Conservation (phyloP, 2,797 vertebrate genomes). For the Lagorchestes hirsutus region DNA sequence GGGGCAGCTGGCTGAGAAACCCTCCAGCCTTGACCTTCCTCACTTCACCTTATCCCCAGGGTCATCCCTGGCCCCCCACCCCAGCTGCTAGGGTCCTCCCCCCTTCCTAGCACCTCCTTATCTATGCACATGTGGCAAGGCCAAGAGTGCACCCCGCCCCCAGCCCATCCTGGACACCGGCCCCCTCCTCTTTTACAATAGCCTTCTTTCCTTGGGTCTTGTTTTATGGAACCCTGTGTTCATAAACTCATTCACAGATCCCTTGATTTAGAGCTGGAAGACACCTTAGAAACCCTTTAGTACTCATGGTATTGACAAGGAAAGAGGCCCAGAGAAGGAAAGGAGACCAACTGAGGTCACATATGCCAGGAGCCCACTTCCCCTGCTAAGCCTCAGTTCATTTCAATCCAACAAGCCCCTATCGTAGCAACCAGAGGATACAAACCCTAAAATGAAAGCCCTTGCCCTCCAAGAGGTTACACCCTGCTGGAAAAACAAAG, state of each 20-base stretch:
- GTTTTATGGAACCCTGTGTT: background rate
- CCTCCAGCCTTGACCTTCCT: background rate
- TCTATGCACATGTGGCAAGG: background rate
- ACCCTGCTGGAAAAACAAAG: background rate
- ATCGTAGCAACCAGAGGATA: background rate
- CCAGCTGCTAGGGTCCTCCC: background rate
- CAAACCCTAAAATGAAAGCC: background rate
- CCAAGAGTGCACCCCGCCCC: background rate
- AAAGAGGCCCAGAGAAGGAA: background rate
- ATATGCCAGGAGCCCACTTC: background rate
- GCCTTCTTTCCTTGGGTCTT: background rate
- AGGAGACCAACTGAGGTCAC: background rate
- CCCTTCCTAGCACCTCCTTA: background rate
- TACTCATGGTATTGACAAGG: background rate
- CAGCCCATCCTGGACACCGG: background rate
- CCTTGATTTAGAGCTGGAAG: background rate
- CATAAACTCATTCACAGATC: too few relatives aligned
- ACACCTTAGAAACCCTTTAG: background rate
- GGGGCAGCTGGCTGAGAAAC: background rate
- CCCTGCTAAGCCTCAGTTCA: background rate
- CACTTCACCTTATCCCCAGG: background rate
- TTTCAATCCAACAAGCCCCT: background rate
- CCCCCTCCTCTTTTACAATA: background rate
- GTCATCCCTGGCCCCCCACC: background rate
- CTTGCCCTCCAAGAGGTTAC: background rate